phyloP scores from a whole-genome alignment of 2,113 vertebrate species.

The Antigone vipio region DNA sequence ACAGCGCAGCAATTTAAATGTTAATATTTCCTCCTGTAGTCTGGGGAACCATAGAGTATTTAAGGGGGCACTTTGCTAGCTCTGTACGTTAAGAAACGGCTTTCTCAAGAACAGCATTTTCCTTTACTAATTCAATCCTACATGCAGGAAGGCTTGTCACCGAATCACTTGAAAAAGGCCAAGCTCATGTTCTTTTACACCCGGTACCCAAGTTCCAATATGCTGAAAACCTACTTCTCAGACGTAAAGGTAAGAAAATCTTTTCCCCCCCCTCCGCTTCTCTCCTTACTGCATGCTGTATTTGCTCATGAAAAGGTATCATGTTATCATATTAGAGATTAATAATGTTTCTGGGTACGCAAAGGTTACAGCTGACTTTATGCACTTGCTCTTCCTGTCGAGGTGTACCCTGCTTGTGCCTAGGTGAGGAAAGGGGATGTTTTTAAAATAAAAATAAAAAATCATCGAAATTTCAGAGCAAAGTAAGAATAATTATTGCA shows the following conservation, averaged over 20 bases:
- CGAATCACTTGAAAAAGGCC: slow-evolving; percentile 99
- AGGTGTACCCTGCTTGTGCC: neutral
- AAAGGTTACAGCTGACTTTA: neutral
- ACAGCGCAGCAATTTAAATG: neutral
- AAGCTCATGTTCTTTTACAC: slow-evolving; percentile 99
- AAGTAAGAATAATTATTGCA: neutral
- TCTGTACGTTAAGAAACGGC: neutral
- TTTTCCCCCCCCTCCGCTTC: neutral
- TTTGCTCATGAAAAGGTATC: neutral
- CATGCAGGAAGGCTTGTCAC: slow-evolving; percentile 97
- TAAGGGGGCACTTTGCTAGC: neutral
- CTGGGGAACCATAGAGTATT: neutral
- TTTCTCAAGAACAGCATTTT: slow-evolving; percentile 54
- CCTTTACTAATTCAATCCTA: slow-evolving; percentile 84
- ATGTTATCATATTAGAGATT: neutral
- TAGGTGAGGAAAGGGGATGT: neutral
- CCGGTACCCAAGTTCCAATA: slow-evolving; percentile 98
- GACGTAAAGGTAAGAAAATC: slow-evolving; percentile 93
- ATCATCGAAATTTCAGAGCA: neutral
- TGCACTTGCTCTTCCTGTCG: slow-evolving; percentile 1
- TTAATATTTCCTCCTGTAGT: neutral
- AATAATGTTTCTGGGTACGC: neutral
- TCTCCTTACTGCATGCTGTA: neutral
- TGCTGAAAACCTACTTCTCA: slow-evolving; percentile 99
- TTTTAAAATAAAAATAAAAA: neutral